A percentile compares a stretch with the other conserved stretches of the same genome.
Evolutionary conservation across 2,888 invertebrate species (phyloP).

Genomic region (Crocallis elinguaria): DNA sequence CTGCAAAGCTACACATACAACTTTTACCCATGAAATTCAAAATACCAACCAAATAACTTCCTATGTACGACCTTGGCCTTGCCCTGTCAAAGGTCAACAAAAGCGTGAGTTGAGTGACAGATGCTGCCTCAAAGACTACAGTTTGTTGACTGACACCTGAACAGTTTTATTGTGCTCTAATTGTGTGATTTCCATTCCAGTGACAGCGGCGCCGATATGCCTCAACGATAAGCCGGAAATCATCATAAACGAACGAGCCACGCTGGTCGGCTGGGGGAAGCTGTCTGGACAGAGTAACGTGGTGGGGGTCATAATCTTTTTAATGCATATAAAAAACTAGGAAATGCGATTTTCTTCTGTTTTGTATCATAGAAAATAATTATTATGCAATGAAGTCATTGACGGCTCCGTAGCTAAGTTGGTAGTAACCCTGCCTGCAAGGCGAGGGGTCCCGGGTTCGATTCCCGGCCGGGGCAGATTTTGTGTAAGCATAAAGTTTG

Average conservation of each 20-base stretch:
- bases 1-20: too few relatives aligned
- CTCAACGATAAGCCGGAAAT: conserved; percentile 90
- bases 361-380: too few relatives aligned
- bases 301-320: too few relatives aligned
- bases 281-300: conserved; percentile 83
- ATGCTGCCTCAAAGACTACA: background rate
- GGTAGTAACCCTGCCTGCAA: too few relatives aligned
- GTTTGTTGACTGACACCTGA: conserved; percentile 31
- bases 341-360: too few relatives aligned
- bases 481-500: too few relatives aligned
- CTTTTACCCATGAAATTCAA: background rate
- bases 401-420: too few relatives aligned
- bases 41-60: background rate
- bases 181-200: conserved; percentile 73
- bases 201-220: conserved; percentile 91
- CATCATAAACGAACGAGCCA: conserved; percentile 83
- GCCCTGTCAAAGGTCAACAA: conserved; percentile 14
- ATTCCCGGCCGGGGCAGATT: too few relatives aligned
- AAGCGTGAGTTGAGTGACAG: conserved; percentile 15
- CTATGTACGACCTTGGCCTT: conserved; percentile 33
- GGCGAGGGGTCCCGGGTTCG: too few relatives aligned
- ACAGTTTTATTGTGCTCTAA: conserved; percentile 4
- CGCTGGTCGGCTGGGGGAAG: conserved; percentile 90
- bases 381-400: too few relatives aligned
- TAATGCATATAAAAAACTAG: too few relatives aligned